These are phyloP conservation scores for Iphiclides podalirius DNA, from an alignment of 2,888 invertebrate species.

Conservation along the genomic window DNA sequence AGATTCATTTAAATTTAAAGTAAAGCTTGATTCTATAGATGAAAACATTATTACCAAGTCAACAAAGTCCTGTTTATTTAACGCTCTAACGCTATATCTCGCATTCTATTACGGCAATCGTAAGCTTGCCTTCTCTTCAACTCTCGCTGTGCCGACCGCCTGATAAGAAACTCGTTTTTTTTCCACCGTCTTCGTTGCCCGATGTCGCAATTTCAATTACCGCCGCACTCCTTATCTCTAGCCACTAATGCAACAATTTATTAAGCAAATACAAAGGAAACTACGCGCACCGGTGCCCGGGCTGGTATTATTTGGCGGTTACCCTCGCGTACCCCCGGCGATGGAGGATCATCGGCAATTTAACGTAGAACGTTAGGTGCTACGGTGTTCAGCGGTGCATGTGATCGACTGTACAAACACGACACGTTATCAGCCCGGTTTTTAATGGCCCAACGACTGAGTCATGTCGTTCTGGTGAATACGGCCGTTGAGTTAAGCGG, in stretches of 20 bases:
- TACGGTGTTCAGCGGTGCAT: conserved; percentile 16
- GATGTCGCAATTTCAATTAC: conserved; percentile 13
- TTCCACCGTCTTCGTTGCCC: not conserved
- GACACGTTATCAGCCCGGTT: conserved; percentile 54
- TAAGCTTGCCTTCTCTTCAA: too few species aligned
- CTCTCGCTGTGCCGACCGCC: too few species aligned
- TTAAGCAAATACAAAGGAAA: conserved; percentile 20
- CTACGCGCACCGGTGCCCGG: not conserved
- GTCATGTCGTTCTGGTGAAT: conserved; percentile 31
- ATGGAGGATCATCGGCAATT: not conserved
- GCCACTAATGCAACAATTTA: conserved; percentile 18
- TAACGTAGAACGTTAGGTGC: not conserved
- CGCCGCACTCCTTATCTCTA: conserved; percentile 8
- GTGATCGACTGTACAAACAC: conserved; percentile 34
- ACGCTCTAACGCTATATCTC: too few species aligned
- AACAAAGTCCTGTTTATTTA: too few species aligned
- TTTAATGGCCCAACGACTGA: conserved; percentile 44
- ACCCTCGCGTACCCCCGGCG: conserved; percentile 4
- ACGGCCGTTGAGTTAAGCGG: conserved; percentile 8
- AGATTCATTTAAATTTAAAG: too few species aligned
- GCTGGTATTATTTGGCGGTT: conserved; percentile 9
- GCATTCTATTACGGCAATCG: too few species aligned
- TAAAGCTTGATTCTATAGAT: too few species aligned
- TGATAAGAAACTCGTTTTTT: conserved; percentile 3
- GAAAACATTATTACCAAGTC: too few species aligned